Evolutionary conservation across 2,797 vertebrate genomes (phyloP).

Genomic region (Oceanodroma leucorhoa): DNA sequence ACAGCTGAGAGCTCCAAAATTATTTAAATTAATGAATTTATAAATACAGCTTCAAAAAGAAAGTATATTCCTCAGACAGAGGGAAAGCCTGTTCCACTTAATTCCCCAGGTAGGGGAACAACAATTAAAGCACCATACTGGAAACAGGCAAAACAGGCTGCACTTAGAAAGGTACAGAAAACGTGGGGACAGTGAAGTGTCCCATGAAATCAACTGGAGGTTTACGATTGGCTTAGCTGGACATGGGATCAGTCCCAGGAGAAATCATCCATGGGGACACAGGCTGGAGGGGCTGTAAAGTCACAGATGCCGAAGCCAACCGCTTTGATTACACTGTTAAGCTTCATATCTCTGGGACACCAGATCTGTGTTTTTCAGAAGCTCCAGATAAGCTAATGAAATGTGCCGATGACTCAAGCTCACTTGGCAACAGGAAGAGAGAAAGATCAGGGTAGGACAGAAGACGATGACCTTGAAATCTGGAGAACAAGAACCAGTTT

Average conservation of each 20-base stretch:
- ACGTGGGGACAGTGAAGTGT: not conserved
- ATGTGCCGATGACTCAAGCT: not conserved
- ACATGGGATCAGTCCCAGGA: not conserved
- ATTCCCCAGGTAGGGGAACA: not conserved
- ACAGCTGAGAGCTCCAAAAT: not conserved
- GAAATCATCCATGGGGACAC: not conserved
- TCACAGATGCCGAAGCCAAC: not conserved
- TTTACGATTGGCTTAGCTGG: not conserved
- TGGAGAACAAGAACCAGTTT: not conserved
- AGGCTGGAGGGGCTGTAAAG: not conserved
- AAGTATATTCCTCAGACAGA: not conserved
- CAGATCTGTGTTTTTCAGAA: not conserved
- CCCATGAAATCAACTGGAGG: not conserved
- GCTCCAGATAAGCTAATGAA: not conserved
- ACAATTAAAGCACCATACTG: not conserved
- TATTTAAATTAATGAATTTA: slow-evolving; percentile 1
- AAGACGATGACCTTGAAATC: not conserved
- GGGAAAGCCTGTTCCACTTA: not conserved
- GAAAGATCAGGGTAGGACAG: not conserved
- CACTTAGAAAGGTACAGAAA: not conserved
- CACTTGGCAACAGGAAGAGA: not conserved
- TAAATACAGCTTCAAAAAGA: not conserved
- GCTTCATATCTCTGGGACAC: not conserved
- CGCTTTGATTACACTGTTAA: not conserved
- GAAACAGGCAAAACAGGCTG: not conserved